Evolutionary conservation across 2,888 invertebrate species (phyloP).

Genomic region (Oxytorus armatus): DNA sequence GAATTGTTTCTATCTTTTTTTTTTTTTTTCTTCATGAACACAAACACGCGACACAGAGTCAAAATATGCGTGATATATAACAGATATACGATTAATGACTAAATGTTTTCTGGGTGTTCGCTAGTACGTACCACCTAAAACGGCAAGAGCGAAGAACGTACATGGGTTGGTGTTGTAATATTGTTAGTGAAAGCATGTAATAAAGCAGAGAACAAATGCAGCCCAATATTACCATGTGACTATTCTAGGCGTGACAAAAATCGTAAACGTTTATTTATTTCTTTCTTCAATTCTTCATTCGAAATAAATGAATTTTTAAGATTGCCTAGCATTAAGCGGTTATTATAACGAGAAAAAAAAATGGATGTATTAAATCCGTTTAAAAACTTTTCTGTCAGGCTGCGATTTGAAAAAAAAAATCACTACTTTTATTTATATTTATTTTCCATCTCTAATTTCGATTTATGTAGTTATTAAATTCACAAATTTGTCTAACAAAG

Average conservation of each 20-base stretch:
- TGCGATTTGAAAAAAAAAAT: too few species aligned
- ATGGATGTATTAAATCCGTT: too few species aligned
- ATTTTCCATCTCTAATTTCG: not conserved
- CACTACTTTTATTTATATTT: not conserved
- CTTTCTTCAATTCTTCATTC: not conserved
- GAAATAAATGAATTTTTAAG: too few species aligned
- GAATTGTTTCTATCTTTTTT: not conserved
- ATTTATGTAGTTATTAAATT: not conserved
- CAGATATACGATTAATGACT: constrained; percentile 18
- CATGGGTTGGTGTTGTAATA: constrained; percentile 80
- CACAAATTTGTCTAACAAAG: not conserved
- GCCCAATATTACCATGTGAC: constrained; percentile 79
- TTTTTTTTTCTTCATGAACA: constrained; percentile 4
- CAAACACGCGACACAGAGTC: constrained; percentile 21
- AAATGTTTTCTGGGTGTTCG: constrained; percentile 73
- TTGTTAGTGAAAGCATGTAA: constrained; percentile 82
- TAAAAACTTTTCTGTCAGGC: too few species aligned
- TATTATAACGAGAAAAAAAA: too few species aligned
- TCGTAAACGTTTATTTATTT: constrained; percentile 48
- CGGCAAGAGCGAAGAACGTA: constrained; percentile 79
- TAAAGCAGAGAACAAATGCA: constrained; percentile 81
- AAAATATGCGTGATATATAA: constrained; percentile 19
- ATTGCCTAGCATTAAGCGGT: too few species aligned
- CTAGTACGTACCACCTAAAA: constrained; percentile 81
- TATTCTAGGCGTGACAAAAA: constrained; percentile 75